phyloP scores from a whole-genome alignment of 2,888 invertebrate species.

The Eremobia ochroleuca region DNA sequence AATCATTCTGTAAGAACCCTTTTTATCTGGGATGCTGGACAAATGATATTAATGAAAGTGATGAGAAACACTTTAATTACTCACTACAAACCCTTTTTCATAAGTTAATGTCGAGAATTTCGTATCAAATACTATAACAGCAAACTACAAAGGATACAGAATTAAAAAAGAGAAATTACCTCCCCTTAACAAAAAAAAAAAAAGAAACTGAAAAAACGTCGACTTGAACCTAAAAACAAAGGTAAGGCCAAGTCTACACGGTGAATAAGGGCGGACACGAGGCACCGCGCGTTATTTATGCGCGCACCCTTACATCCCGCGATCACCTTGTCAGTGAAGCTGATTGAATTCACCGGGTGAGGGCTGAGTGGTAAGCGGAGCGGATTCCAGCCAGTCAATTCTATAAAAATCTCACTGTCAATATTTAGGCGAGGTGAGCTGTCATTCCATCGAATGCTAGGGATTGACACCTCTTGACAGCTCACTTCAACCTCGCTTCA shows the following conservation, averaged over 20 bases:
- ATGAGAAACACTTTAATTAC: not conserved
- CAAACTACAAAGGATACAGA: not conserved
- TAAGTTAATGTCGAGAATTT: not conserved
- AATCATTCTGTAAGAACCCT: no score
- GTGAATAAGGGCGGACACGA: conserved; percentile 72
- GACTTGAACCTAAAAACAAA: conserved; percentile 17
- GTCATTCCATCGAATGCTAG: not conserved
- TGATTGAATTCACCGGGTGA: conserved; percentile 83
- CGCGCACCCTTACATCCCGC: conserved; percentile 79
- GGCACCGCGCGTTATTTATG: conserved; percentile 83
- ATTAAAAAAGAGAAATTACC: not conserved
- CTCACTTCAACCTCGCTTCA: not conserved
- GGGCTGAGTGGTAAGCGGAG: conserved; percentile 66
- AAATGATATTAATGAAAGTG: not conserved
- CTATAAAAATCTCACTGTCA: not conserved
- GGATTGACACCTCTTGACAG: not conserved
- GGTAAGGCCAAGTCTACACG: conserved; percentile 56
- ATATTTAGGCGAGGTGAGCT: not conserved
- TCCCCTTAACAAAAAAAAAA: not conserved
- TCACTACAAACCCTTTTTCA: no score
- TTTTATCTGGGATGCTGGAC: not conserved
- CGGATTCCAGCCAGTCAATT: conserved; percentile 40
- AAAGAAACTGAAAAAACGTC: no score
- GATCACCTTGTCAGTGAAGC: conserved; percentile 82
- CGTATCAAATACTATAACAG: not conserved